Evolutionary conservation across 2,797 vertebrate genomes (phyloP).

Genomic region (Sebastes taczanowskii): DNA sequence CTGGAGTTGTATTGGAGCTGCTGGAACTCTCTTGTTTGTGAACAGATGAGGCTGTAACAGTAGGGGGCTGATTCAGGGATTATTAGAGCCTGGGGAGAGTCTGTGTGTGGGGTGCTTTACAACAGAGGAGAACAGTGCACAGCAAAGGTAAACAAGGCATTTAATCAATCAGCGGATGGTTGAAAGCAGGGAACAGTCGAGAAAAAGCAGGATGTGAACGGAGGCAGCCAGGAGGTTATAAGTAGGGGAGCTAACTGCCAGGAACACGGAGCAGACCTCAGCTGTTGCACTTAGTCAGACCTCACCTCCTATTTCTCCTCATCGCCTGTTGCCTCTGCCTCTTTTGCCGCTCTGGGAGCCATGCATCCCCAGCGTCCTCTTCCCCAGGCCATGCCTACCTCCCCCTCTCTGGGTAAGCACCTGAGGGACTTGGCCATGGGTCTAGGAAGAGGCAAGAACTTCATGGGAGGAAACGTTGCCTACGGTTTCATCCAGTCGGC

Average conservation of each 20-base stretch:
- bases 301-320: slow-evolving; percentile 14
- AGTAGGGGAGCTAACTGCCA: slow-evolving; percentile 46
- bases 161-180: slow-evolving; percentile 57
- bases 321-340: slow-evolving; percentile 2
- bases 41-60: slow-evolving; percentile 38
- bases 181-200: slow-evolving; percentile 57
- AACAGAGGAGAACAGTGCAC: slow-evolving; percentile 30
- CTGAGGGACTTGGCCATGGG: slow-evolving; percentile 75
- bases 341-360: slow-evolving; percentile 17
- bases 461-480: slow-evolving; percentile 77
- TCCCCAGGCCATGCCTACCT: slow-evolving; percentile 79
- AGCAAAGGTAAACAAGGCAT: slow-evolving; percentile 54
- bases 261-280: slow-evolving; percentile 44
- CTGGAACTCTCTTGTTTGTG: slow-evolving; percentile 74
- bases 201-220: slow-evolving; percentile 61
- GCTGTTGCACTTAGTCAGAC: slow-evolving; percentile 25
- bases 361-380: slow-evolving; percentile 80
- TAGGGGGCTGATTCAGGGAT: slow-evolving; percentile 63
- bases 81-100: slow-evolving; percentile 44
- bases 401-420: slow-evolving; percentile 76
- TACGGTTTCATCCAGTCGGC: slow-evolving; percentile 83
- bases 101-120: slow-evolving; percentile 9
- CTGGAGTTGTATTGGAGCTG: slow-evolving; percentile 3
- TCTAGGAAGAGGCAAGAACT: slow-evolving; percentile 71
- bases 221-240: slow-evolving; percentile 60